A percentile compares a stretch with the other conserved stretches of the same genome.
These are phyloP conservation scores for Lypha dubia DNA, from an alignment of 2,888 invertebrate species.

Conservation along the genomic window DNA sequence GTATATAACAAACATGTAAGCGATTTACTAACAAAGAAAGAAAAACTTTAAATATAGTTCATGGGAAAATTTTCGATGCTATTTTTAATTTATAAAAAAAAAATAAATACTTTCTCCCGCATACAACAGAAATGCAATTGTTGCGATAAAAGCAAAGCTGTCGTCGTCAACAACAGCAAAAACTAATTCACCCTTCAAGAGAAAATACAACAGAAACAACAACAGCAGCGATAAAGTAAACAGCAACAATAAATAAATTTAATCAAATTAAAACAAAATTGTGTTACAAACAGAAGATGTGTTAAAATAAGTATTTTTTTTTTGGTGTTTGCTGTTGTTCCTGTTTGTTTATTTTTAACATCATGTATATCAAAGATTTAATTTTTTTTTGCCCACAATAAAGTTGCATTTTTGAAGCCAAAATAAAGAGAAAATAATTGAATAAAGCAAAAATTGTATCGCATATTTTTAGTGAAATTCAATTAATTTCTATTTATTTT, in stretches of 20 bases:
- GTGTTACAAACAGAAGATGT: conserved; percentile 35
- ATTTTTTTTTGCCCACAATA: conserved; percentile 30
- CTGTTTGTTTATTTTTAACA: conserved; percentile 4
- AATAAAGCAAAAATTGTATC: background rate
- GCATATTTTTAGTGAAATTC: conserved; percentile 17
- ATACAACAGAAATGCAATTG: conserved; percentile 53
- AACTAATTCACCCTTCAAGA: conserved; percentile 61
- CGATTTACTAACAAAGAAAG: conserved; percentile 27
- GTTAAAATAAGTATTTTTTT: conserved; percentile 35
- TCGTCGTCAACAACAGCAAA: conserved; percentile 29
- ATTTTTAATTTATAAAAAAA: no score
- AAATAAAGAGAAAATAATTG: conserved; percentile 17
- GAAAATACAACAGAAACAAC: conserved; percentile 33
- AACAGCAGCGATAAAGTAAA: conserved; percentile 26
- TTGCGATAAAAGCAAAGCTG: conserved; percentile 49
- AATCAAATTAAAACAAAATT: conserved; percentile 44
- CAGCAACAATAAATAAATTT: conserved; percentile 18
- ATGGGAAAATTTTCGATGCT: conserved; percentile 59
- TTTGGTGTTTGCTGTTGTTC: background rate
- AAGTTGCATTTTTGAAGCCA: background rate
- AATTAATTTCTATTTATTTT: conserved; percentile 43
- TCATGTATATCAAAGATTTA: conserved; percentile 47
- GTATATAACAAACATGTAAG: conserved; percentile 43
- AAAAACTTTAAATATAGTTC: conserved; percentile 34
- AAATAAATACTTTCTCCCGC: conserved; percentile 69